Conservation (phyloP, 2,888 invertebrate species). For the Phyllotreta striolata region DNA sequence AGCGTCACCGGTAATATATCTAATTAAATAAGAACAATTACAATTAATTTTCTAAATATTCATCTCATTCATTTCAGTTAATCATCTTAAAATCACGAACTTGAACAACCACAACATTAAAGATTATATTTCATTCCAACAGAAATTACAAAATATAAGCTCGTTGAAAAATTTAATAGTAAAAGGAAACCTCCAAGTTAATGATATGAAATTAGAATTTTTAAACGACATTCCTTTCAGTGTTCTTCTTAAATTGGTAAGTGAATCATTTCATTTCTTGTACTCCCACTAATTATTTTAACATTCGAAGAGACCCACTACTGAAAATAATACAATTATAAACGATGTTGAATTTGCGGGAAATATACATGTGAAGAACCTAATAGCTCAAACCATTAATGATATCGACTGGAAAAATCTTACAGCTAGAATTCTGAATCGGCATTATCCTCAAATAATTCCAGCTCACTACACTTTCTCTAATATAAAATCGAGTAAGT, state of each 20-base stretch:
- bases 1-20: constrained; percentile 45
- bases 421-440: constrained; percentile 48
- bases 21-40: neutral
- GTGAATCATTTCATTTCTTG: constrained; percentile 16
- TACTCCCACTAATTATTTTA: neutral
- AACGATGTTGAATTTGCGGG: constrained; percentile 49
- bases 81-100: constrained; percentile 41
- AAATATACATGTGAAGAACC: constrained; percentile 47
- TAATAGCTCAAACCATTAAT: constrained; percentile 49
- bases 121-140: constrained; percentile 44
- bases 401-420: constrained; percentile 49
- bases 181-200: constrained; percentile 44
- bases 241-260: constrained; percentile 45
- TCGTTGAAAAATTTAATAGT: constrained; percentile 47
- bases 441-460: constrained; percentile 50
- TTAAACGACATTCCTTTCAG: constrained; percentile 47
- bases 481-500: constrained; percentile 51
- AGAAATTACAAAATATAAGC: constrained; percentile 40
- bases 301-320: constrained; percentile 38
- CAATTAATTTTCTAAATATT: constrained; percentile 7
- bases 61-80: constrained; percentile 47
- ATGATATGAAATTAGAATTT: constrained; percentile 35
- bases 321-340: constrained; percentile 36
- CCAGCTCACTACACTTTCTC: constrained; percentile 48
- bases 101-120: constrained; percentile 48